A percentile compares a stretch with the other conserved stretches of the same genome.
Conservation (phyloP, 1,140 invertebrate genomes). For the Aleiodes sp. region DNA sequence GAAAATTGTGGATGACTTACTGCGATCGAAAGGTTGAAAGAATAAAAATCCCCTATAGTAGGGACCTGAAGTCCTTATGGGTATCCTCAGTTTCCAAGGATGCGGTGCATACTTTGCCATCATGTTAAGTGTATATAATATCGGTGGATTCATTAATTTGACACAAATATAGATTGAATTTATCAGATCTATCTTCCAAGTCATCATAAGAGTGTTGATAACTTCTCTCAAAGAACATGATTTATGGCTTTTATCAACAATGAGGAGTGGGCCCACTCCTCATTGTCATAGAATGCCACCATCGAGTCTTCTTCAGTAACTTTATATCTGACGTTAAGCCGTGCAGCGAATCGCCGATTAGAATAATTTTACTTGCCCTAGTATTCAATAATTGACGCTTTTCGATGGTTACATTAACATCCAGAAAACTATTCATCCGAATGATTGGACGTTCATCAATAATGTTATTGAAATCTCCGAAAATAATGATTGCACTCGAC, state of each 20-base stretch:
- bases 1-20: not conserved
- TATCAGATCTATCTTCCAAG: not conserved
- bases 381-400: too few species aligned
- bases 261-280: not conserved
- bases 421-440: too few species aligned
- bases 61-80: too few species aligned
- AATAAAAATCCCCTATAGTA: not conserved
- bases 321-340: not conserved
- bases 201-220: not conserved
- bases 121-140: not conserved
- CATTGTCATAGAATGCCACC: not conserved
- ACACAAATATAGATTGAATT: not conserved
- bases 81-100: not conserved
- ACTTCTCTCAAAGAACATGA: not conserved
- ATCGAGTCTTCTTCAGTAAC: not conserved
- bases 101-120: not conserved
- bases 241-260: not conserved
- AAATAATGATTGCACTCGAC: too few species aligned
- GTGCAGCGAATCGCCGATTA: too few species aligned
- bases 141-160: not conserved
- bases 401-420: too few species aligned
- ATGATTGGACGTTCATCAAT: too few species aligned
- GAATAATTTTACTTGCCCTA: too few species aligned
- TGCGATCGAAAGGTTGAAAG: not conserved
- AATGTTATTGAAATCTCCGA: too few species aligned